A percentile compares a stretch with the other conserved stretches of the same genome.
Conservation (phyloP, 2,888 invertebrate genomes). For the Melieria crassipennis region DNA sequence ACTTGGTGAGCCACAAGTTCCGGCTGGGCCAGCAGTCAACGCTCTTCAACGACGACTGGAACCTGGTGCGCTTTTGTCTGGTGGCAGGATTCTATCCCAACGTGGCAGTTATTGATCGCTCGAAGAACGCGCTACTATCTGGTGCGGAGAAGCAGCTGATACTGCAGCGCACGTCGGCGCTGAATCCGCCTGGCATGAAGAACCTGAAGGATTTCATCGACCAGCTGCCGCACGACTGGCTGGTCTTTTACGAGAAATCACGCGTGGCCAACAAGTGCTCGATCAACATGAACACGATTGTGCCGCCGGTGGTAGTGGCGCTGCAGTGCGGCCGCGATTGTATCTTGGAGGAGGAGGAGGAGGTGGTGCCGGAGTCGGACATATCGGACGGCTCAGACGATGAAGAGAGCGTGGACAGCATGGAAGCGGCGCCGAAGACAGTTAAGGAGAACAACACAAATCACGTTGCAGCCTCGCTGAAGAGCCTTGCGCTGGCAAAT, state of each 20-base stretch:
- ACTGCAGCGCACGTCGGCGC: conserved; percentile 71
- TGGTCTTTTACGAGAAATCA: conserved; percentile 87
- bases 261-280: conserved; percentile 75
- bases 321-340: conserved; percentile 68
- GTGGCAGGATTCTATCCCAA: conserved; percentile 92
- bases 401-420: conserved; percentile 32
- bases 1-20: conserved; percentile 74
- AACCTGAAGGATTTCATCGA: conserved; percentile 54
- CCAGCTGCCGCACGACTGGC: conserved; percentile 81
- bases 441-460: conserved; percentile 27
- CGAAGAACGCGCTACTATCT: conserved; percentile 72
- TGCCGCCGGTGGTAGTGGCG: conserved; percentile 83
- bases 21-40: conserved; percentile 77
- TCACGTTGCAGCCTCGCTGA: conserved; percentile 47
- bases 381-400: conserved; percentile 50
- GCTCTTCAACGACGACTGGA: conserved; percentile 70
- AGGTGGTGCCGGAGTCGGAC: conserved; percentile 38
- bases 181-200: conserved; percentile 51
- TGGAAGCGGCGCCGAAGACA: conserved; percentile 2
- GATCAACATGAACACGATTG: conserved; percentile 81
- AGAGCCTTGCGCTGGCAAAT: conserved; percentile 58
- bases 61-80: conserved; percentile 89
- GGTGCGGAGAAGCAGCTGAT: conserved; percentile 70
- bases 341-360: conserved; percentile 38
- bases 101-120: conserved; percentile 78